Base-by-base conservation (phyloP, 2,113 vertebrate genomes). In the Macrotis lagotis region DNA sequence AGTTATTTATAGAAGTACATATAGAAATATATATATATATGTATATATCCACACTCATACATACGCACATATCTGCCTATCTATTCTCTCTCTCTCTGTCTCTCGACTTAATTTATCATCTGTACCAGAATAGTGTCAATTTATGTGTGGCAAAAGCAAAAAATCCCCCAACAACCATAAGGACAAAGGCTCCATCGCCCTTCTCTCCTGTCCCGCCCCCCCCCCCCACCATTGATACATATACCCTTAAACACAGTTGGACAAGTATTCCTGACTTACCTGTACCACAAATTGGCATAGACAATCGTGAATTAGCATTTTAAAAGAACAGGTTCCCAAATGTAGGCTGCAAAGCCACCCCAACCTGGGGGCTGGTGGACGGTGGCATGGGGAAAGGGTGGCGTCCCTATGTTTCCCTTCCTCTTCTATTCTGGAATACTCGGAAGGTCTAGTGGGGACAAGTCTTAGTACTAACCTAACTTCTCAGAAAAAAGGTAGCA, bases 1-100 rank as follows among this genome's bases (percentile, higher is more conserved):
- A n/a, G n/a, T n/a, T n/a, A n/a, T 96, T 51, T 93, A n/a, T 94
- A 0, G 88, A 3, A 52, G 88, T 92, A 25, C 3, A 52, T 96
- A 28, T 90, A 96, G 90, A 44, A 91, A 5, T 94, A 2, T 93
- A 88, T 91, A 10, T 28, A 10, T 28, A 2, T 53, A 52, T 53
- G 6, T 53, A 53, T 52, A 25, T 52, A 4, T 53, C 26, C 24
- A 55, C 53, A 2, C 52, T 8, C 7, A 55, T 55, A 53, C 25
- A 53, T 25, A 24, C 50, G 22, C 4, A 53, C 22, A 44, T n/a
- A n/a, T 90, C 19, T 44, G n/a, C n/a, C n/a, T n/a, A n/a, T n/a
- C n/a, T n/a, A n/a, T n/a, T n/a, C n/a, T n/a, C n/a, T n/a, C n/a
- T n/a, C n/a, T n/a, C n/a, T n/a, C n/a, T n/a, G n/a, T n/a, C n/a